Conservation (phyloP, 2,797 vertebrate genomes). For the Pangasius mekongensis region DNA sequence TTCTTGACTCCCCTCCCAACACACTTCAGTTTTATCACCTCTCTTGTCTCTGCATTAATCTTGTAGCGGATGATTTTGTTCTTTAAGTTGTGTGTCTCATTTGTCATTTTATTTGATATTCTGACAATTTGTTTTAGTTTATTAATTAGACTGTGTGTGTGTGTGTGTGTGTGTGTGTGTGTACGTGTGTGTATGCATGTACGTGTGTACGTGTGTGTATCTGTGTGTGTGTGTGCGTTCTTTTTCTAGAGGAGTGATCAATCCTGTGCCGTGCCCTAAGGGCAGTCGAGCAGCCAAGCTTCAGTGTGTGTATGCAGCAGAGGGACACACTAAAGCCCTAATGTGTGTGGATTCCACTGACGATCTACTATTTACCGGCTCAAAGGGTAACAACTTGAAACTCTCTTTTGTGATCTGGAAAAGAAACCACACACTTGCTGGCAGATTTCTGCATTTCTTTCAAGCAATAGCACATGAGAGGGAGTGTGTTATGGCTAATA, state of each 20-base stretch:
- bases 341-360: slow-evolving; percentile 94
- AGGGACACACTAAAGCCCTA: slow-evolving; percentile 95
- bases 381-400: slow-evolving; percentile 84
- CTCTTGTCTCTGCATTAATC: slow-evolving; percentile 1
- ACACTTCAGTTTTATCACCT: slow-evolving; percentile 23
- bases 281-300: slow-evolving; percentile 74
- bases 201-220: too few species aligned
- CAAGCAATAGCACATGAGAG: neutral
- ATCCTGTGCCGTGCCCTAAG: slow-evolving; percentile 81
- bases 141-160: neutral
- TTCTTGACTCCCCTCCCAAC: slow-evolving; percentile 62
- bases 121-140: neutral
- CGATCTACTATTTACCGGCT: slow-evolving; percentile 96
- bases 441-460: neutral
- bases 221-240: neutral
- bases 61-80: neutral
- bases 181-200: neutral
- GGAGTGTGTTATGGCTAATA: neutral
- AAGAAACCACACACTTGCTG: neutral
- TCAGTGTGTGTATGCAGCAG: slow-evolving; percentile 87
- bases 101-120: neutral
- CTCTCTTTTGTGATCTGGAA: neutral
- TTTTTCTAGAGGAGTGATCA: slow-evolving; percentile 87
- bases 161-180: too few species aligned
- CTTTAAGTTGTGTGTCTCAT: neutral